Conservation (phyloP, 2,113 vertebrate species). For the Haemorhous mexicanus region DNA sequence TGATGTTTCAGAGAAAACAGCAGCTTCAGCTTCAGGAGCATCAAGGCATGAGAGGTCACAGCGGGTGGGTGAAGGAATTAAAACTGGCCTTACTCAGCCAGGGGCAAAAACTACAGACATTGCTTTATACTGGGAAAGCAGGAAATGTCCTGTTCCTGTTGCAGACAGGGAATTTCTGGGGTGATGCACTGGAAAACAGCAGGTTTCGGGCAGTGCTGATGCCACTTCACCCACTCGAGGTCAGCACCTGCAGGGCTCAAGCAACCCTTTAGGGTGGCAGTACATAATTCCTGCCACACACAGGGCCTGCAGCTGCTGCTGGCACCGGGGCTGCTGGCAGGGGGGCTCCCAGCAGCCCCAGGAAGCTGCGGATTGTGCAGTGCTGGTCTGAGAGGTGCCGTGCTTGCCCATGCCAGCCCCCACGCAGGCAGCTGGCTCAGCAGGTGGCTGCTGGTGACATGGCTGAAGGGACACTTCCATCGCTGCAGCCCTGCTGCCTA, state of each 20-base stretch:
- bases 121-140: not conserved
- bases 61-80: not conserved
- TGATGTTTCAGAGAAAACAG: not conserved
- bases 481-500: accelerated
- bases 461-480: not conserved
- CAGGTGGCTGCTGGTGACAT: not conserved
- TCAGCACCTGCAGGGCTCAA: not conserved
- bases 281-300: not conserved
- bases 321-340: not conserved
- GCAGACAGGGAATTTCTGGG: not conserved
- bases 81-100: not conserved
- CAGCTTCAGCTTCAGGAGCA: not conserved
- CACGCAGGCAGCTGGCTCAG: not conserved
- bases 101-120: not conserved
- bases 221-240: not conserved
- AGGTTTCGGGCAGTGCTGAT: not conserved
- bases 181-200: not conserved
- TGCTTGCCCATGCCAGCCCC: accelerated
- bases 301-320: not conserved
- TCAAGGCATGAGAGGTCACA: not conserved
- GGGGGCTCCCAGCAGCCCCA: not conserved
- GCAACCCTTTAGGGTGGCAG: accelerated
- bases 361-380: not conserved
- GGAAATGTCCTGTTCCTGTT: not conserved
- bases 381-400: accelerated